A percentile compares a stretch with the other conserved stretches of the same genome.
Conservation (phyloP, 2,888 invertebrate species). For the Acanthopleura granulata region DNA sequence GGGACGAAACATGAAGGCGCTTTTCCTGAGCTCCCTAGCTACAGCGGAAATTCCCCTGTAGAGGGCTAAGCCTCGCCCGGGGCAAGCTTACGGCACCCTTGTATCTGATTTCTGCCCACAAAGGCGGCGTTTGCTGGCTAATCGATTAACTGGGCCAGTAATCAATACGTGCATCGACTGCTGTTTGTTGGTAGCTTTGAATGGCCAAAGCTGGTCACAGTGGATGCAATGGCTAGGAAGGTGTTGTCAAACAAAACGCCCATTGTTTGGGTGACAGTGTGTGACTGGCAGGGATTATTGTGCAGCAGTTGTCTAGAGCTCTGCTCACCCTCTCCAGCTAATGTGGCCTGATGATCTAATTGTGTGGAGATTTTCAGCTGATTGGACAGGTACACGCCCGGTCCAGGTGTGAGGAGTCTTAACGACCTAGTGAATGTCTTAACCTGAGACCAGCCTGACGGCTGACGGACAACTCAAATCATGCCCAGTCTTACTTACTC, state of each 20-base stretch:
- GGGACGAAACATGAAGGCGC: conserved; percentile 7
- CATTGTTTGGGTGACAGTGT: conserved; percentile 2
- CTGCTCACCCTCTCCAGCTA: background rate
- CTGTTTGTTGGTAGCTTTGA: too few species aligned
- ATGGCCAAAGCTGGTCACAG: too few species aligned
- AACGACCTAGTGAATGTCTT: too few species aligned
- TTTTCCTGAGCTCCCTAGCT: conserved; percentile 4
- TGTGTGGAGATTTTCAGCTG: background rate
- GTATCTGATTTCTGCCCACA: conserved; percentile 12
- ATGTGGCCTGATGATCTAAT: conserved; percentile 9
- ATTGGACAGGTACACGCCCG: background rate
- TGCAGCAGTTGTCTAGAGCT: background rate
- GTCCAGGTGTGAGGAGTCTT: too few species aligned
- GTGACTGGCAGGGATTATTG: background rate
- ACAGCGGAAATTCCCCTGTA: conserved; percentile 6
- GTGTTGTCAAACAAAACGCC: background rate
- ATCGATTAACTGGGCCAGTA: conserved; percentile 2
- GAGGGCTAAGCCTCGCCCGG: conserved; percentile 1
- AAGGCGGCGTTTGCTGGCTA: background rate
- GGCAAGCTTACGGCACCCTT: conserved; percentile 7
- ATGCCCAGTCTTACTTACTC: too few species aligned
- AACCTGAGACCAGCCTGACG: too few species aligned
- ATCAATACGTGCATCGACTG: background rate
- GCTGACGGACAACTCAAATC: too few species aligned
- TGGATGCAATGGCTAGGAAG: too few species aligned